These are phyloP conservation scores for Eubasilissa splendida DNA, from an alignment of 2,888 invertebrate genomes.

Conservation along the genomic window DNA sequence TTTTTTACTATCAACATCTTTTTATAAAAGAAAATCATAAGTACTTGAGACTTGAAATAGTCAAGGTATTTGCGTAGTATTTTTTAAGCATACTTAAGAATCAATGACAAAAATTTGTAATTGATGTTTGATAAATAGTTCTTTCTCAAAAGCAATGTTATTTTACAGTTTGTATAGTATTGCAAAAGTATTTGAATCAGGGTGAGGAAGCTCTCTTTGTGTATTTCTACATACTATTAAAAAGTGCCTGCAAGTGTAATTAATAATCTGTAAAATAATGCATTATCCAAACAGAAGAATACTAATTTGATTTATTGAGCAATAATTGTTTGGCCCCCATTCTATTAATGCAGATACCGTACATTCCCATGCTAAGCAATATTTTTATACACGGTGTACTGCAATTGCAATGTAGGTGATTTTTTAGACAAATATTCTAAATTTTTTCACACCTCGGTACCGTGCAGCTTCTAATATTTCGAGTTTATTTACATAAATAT, in stretches of 20 bases:
- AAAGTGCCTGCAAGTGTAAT: neutral
- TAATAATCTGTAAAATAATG: slow-evolving; percentile 2
- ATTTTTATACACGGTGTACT: too few species aligned
- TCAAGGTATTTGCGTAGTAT: too few species aligned
- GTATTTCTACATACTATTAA: neutral
- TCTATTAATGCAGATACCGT: too few species aligned
- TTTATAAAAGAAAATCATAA: neutral
- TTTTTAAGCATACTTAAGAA: neutral
- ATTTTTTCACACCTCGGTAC: too few species aligned
- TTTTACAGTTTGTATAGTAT: neutral
- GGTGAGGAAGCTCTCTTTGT: neutral
- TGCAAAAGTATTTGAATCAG: neutral
- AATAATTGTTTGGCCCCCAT: too few species aligned
- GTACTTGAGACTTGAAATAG: too few species aligned
- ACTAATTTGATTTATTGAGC: neutral
- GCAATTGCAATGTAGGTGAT: too few species aligned
- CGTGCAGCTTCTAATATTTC: too few species aligned
- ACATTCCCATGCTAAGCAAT: too few species aligned
- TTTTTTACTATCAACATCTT: slow-evolving; percentile 5
- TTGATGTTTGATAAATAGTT: slow-evolving; percentile 7
- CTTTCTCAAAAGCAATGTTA: slow-evolving; percentile 19
- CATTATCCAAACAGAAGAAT: slow-evolving; percentile 7
- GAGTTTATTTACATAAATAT: too few species aligned
- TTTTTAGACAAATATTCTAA: too few species aligned
- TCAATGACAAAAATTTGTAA: neutral